Evolutionary conservation across 2,113 vertebrate genomes (phyloP).

Genomic region (Sebastes fasciatus): DNA sequence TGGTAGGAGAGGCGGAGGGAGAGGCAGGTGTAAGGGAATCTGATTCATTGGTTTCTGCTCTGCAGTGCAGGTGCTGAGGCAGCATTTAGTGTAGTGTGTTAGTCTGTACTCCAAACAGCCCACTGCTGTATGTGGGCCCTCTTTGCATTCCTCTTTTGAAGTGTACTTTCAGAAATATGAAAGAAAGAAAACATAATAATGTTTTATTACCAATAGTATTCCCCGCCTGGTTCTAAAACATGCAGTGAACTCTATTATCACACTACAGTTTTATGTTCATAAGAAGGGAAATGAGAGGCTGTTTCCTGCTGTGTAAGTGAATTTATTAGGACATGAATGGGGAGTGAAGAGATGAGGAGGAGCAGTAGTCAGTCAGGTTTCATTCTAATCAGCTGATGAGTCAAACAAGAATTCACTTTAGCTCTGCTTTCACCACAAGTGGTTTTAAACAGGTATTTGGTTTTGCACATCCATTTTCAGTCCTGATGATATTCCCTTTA

Average conservation of each 20-base stretch:
- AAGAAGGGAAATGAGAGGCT: conserved; percentile 17
- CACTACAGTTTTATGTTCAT: conserved; percentile 7
- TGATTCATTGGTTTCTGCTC: conserved; percentile 48
- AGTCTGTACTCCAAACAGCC: background rate
- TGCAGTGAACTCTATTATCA: background rate
- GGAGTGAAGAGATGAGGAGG: conserved; percentile 6
- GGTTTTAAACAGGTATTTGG: background rate
- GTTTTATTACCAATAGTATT: background rate
- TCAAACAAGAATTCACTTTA: background rate
- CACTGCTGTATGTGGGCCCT: background rate
- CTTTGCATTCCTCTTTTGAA: background rate
- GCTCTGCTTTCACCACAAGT: background rate
- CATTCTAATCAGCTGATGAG: background rate
- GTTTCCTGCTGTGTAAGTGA: conserved; percentile 26
- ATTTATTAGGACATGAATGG: conserved; percentile 23
- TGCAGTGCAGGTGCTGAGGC: conserved; percentile 70
- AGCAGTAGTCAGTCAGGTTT: conserved; percentile 27
- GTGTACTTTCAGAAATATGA: background rate
- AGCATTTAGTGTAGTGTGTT: conserved; percentile 39
- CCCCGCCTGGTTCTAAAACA: background rate
- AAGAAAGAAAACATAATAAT: background rate
- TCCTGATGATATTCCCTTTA: background rate
- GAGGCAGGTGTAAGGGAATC: conserved; percentile 32
- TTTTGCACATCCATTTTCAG: background rate
- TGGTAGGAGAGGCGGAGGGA: background rate